Conservation (phyloP, 2,797 vertebrate species). For the Enteromius mattozi region DNA sequence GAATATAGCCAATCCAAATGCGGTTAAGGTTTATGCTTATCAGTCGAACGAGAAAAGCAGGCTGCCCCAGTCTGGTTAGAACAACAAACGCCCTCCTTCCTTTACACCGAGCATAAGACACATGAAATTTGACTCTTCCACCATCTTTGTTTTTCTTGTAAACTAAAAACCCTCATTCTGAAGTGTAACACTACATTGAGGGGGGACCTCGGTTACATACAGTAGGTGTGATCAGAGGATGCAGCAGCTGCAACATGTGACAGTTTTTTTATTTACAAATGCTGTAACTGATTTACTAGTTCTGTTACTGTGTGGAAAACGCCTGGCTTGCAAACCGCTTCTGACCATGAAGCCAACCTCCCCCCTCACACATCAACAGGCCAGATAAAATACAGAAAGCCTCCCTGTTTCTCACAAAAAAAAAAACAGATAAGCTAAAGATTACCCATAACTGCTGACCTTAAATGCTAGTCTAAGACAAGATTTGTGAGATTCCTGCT, state of each 20-base stretch:
- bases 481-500: not conserved
- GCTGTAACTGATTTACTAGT: conserved; percentile 57
- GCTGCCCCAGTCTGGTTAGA: conserved; percentile 28
- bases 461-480: not conserved
- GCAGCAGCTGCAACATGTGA: conserved; percentile 16
- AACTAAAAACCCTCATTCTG: not conserved
- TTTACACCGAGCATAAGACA: not conserved
- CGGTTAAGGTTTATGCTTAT: conserved; percentile 2
- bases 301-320: conserved; percentile 25
- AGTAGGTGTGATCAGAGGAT: not conserved
- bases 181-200: not conserved
- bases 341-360: conserved; percentile 22
- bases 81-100: conserved; percentile 15
- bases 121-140: conserved; percentile 20
- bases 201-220: not conserved
- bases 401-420: conserved; percentile 1
- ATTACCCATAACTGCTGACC: not conserved
- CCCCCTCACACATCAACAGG: conserved; percentile 32
- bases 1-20: conserved; percentile 7
- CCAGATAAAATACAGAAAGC: conserved; percentile 34
- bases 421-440: conserved; percentile 13
- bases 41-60: conserved; percentile 58
- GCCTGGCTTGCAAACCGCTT: not conserved
- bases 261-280: conserved; percentile 44
- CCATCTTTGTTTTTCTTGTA: conserved; percentile 3